Evolutionary conservation across 2,888 invertebrate genomes (phyloP).

Genomic region (Girardia tigrina): DNA sequence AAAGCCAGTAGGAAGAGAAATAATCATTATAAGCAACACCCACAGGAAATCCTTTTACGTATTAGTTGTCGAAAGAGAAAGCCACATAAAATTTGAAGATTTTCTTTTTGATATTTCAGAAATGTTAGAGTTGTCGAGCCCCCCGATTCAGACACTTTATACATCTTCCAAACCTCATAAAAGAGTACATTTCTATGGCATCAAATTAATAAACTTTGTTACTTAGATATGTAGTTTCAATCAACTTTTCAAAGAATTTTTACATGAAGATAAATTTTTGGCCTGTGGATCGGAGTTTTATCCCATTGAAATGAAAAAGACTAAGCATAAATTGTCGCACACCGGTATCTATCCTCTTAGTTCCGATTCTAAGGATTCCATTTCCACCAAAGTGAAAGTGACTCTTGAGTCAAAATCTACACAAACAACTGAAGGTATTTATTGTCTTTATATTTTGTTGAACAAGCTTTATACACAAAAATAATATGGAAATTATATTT

Average conservation of each 20-base stretch:
- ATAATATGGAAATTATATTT: too few relatives aligned
- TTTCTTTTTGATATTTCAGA: constrained; percentile 66
- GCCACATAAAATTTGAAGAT: constrained; percentile 82
- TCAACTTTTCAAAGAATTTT: constrained; percentile 76
- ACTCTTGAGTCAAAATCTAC: background rate
- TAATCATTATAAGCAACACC: constrained; percentile 80
- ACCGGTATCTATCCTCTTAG: background rate
- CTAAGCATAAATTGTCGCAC: background rate
- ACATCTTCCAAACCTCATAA: constrained; percentile 66
- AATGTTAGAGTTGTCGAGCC: constrained; percentile 40
- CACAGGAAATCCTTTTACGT: constrained; percentile 60
- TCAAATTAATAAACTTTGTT: background rate
- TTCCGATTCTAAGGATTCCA: background rate
- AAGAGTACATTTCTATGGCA: constrained; percentile 60
- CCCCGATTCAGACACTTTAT: constrained; percentile 72
- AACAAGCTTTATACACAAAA: too few relatives aligned
- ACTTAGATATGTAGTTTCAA: constrained; percentile 76
- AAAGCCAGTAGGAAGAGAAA: constrained; percentile 44
- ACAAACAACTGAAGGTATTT: background rate
- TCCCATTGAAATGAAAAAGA: constrained; percentile 39
- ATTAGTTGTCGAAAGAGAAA: constrained; percentile 74
- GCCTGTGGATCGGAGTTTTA: constrained; percentile 44
- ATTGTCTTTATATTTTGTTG: background rate
- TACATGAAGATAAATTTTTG: constrained; percentile 71
- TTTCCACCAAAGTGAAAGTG: background rate